A percentile compares a stretch with the other conserved stretches of the same genome.
These are phyloP conservation scores for Botia kubotai DNA, from an alignment of 2,797 vertebrate species.

Conservation along the genomic window DNA sequence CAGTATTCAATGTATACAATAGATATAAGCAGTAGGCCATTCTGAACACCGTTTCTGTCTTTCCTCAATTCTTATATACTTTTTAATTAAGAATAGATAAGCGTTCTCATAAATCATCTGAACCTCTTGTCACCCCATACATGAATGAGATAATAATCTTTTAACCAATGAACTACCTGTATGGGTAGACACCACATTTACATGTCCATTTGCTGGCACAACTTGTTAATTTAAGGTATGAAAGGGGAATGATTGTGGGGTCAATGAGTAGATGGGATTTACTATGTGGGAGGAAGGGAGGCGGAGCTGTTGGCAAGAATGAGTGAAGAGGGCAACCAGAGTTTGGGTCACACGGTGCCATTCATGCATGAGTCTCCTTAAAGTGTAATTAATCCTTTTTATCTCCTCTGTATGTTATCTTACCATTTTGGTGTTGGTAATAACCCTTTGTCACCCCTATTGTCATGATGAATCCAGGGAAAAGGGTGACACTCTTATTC, in stretches of 20 bases:
- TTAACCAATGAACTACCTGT: constrained; percentile 81
- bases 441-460: constrained; percentile 72
- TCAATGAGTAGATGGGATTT: constrained; percentile 77
- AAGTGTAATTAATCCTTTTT: constrained; percentile 76
- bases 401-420: constrained; percentile 71
- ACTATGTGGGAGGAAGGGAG: constrained; percentile 69
- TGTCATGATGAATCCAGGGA: constrained; percentile 71
- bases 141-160: constrained; percentile 83
- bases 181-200: constrained; percentile 63
- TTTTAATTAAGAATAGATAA: constrained; percentile 78
- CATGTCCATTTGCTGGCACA: constrained; percentile 60
- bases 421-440: constrained; percentile 71
- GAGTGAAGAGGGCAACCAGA: constrained; percentile 56
- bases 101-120: constrained; percentile 78
- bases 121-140: constrained; percentile 74
- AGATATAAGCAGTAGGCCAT: constrained; percentile 49
- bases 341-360: constrained; percentile 57
- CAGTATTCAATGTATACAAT: neutral
- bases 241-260: constrained; percentile 75
- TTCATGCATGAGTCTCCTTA: constrained; percentile 64
- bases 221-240: constrained; percentile 80
- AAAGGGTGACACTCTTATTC: constrained; percentile 44
- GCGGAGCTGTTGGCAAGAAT: constrained; percentile 55
- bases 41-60: constrained; percentile 66
- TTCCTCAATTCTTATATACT: constrained; percentile 73